phyloP scores from a whole-genome alignment of 1,140 invertebrate genomes.

The Aporrectodea caliginosa region DNA sequence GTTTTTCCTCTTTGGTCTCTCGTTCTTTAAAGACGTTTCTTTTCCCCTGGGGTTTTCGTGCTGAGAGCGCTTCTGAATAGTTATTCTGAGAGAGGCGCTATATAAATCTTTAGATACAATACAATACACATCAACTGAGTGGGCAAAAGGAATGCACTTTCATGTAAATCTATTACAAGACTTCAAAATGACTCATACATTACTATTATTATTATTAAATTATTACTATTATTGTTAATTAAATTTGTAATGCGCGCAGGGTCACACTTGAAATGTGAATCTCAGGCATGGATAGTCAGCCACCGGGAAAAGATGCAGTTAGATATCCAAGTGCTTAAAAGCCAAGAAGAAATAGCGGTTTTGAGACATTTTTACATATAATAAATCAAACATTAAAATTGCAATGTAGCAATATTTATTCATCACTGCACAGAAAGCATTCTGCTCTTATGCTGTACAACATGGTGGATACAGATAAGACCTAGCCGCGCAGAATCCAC shows the following conservation, averaged over 20 bases:
- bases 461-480: not conserved
- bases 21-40: no score
- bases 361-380: no score
- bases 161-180: not conserved
- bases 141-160: not conserved
- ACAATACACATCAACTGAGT: not conserved
- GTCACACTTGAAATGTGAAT: no score
- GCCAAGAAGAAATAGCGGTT: no score
- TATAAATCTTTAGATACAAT: no score
- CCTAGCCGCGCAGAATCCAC: not conserved
- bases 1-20: no score
- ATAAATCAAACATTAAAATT: not conserved
- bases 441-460: not conserved
- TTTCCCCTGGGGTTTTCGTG: no score
- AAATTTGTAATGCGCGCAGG: not conserved
- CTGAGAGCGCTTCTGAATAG: no score
- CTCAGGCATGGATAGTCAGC: no score
- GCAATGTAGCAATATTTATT: not conserved
- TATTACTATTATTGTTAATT: not conserved
- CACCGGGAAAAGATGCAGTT: not conserved
- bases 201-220: not conserved
- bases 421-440: not conserved
- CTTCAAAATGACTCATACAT: not conserved
- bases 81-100: no score
- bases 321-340: not conserved